phyloP scores from a whole-genome alignment of 37 sponge, comb jelly and placozoan species.

The Lycopodina hypogea region DNA sequence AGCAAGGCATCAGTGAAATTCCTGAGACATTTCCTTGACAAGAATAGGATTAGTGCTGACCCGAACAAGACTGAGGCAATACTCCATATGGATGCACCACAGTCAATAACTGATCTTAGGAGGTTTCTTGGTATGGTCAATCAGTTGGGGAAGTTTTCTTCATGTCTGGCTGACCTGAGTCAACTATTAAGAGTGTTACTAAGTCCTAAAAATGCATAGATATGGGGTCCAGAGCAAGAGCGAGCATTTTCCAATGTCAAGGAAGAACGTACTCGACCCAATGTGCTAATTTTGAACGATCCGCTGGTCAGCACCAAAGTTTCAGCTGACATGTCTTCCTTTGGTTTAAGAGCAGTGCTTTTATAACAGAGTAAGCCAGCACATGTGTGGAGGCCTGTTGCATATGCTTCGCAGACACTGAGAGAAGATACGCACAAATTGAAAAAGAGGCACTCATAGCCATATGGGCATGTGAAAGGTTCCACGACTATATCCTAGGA shows the following conservation, averaged over 20 bases:
- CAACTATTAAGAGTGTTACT: too few species aligned
- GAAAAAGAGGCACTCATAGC: background rate
- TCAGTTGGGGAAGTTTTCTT: conserved; percentile 49
- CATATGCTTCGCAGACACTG: background rate
- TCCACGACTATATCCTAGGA: too few species aligned
- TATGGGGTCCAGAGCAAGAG: conserved; percentile 38
- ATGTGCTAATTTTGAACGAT: conserved; percentile 31
- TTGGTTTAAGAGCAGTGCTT: conserved; percentile 32
- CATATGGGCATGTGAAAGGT: background rate
- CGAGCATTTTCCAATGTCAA: conserved; percentile 19
- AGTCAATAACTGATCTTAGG: conserved; percentile 10
- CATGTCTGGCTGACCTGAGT: too few species aligned
- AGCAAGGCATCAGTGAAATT: conserved; percentile 12
- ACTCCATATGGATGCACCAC: conserved; percentile 22
- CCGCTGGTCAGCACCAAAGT: conserved; percentile 19
- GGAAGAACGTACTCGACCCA: conserved; percentile 26
- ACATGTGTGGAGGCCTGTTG: background rate
- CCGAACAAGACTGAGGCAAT: conserved; percentile 39
- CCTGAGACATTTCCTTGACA: conserved; percentile 38
- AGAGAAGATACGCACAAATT: background rate
- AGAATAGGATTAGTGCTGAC: conserved; percentile 41
- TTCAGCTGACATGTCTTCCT: conserved; percentile 44
- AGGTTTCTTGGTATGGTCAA: conserved; percentile 54
- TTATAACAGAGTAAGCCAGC: conserved; percentile 14
- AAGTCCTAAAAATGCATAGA: conserved; percentile 16